Conservation (phyloP, 2,113 vertebrate species). For the Plectropomus leopardus region DNA sequence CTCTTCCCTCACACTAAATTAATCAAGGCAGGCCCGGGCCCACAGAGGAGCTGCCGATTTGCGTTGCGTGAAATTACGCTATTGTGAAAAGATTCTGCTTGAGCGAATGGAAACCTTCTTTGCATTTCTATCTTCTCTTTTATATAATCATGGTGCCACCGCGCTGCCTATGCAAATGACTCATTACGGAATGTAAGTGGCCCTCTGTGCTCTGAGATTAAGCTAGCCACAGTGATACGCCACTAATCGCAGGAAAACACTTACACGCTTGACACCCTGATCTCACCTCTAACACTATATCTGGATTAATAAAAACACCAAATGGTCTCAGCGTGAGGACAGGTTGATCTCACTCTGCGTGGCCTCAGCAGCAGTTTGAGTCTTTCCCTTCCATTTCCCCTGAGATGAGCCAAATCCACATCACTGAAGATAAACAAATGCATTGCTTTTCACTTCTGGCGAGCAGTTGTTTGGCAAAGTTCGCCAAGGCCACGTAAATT, state of each 20-base stretch:
- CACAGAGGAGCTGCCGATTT: slow-evolving; percentile 61
- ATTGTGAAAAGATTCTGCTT: slow-evolving; percentile 68
- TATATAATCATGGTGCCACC: slow-evolving; percentile 49
- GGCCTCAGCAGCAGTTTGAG: slow-evolving; percentile 26
- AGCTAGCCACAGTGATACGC: slow-evolving; percentile 2
- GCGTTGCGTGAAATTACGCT: slow-evolving; percentile 73
- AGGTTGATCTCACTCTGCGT: slow-evolving; percentile 9
- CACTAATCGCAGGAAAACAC: slow-evolving; percentile 9
- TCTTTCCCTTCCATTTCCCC: slow-evolving; percentile 22
- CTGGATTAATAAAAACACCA: slow-evolving; percentile 7
- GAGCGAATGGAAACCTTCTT: slow-evolving; percentile 60
- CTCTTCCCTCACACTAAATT: slow-evolving; percentile 47
- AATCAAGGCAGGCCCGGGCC: slow-evolving; percentile 51
- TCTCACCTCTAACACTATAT: not conserved
- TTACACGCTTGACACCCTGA: not conserved
- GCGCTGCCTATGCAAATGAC: slow-evolving; percentile 59
- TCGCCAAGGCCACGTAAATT: slow-evolving; percentile 55
- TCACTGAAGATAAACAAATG: slow-evolving; percentile 38
- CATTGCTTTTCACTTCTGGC: slow-evolving; percentile 27
- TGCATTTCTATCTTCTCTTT: slow-evolving; percentile 59
- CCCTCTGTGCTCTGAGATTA: slow-evolving; percentile 26
- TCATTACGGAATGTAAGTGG: slow-evolving; percentile 31
- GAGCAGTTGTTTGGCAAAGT: slow-evolving; percentile 56
- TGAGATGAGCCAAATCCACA: slow-evolving; percentile 36
- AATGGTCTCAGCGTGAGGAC: slow-evolving; percentile 15